Evolutionary conservation across 2,797 vertebrate species (phyloP).

Genomic region (Dermochelys coriacea): DNA sequence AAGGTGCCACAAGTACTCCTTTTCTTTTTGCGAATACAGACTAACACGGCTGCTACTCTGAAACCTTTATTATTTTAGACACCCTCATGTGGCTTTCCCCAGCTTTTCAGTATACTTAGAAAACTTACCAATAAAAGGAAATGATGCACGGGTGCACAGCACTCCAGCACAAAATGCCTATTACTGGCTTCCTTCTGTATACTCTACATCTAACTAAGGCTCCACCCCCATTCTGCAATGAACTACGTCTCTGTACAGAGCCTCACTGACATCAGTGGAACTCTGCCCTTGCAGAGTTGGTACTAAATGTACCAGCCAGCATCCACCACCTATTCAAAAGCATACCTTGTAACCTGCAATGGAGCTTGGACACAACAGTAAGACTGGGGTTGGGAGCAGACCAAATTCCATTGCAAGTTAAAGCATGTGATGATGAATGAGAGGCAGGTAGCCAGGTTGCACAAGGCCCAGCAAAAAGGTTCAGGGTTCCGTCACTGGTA

Average conservation of each 20-base stretch:
- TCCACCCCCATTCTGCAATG: accelerated
- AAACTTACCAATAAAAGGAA: not conserved
- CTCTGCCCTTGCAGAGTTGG: accelerated
- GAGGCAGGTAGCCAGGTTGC: not conserved
- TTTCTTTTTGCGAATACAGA: too few species aligned
- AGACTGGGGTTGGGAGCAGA: not conserved
- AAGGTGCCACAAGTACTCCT: too few species aligned
- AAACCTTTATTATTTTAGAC: not conserved
- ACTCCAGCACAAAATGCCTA: not conserved
- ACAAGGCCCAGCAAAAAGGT: not conserved
- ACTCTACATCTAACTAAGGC: not conserved
- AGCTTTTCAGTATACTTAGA: not conserved
- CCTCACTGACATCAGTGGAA: not conserved
- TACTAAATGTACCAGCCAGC: not conserved
- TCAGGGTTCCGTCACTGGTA: accelerated
- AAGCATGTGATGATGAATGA: accelerated
- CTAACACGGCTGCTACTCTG: too few species aligned
- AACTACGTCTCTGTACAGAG: not conserved
- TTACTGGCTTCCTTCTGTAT: not conserved
- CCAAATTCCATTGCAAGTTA: accelerated
- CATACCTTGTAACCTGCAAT: not conserved
- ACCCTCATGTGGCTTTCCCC: not conserved
- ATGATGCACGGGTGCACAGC: accelerated
- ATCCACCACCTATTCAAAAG: not conserved
- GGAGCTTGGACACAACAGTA: accelerated